These are phyloP conservation scores for Psittacara wagleri DNA, from an alignment of 2,113 vertebrate species.

Conservation along the genomic window DNA sequence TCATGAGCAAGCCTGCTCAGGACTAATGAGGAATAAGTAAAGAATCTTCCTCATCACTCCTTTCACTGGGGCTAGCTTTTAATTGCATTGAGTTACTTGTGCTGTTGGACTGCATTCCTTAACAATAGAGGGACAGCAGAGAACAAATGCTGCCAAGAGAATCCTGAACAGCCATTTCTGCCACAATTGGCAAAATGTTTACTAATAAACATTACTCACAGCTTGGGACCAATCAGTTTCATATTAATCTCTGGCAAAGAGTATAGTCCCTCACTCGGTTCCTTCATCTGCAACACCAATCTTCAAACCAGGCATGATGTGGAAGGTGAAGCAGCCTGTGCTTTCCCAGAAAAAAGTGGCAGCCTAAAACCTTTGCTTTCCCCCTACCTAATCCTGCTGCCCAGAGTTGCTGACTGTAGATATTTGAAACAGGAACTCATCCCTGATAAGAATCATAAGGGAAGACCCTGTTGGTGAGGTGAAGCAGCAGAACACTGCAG, in stretches of 20 bases:
- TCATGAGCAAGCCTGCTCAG: conserved; percentile 24
- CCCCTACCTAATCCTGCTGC: neutral
- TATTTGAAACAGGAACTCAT: neutral
- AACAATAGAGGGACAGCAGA: neutral
- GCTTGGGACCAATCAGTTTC: neutral
- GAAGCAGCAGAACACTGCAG: neutral
- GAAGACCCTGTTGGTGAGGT: neutral
- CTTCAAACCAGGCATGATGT: fast-evolving
- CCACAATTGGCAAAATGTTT: neutral
- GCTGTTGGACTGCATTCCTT: neutral
- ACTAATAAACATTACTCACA: neutral
- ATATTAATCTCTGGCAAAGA: neutral
- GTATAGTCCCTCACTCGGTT: neutral
- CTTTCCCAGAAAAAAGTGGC: neutral
- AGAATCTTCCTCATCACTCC: conserved; percentile 1
- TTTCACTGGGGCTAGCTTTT: neutral
- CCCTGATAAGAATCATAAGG: no score
- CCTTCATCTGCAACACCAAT: neutral
- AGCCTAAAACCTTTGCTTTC: neutral
- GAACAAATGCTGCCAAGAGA: neutral
- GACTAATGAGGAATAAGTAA: conserved; percentile 22
- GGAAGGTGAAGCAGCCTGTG: neutral
- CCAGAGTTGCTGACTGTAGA: neutral
- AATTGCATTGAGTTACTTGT: neutral
- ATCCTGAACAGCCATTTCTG: neutral